Conservation (phyloP, 2,888 invertebrate genomes). For the Eremobia ochroleuca region DNA sequence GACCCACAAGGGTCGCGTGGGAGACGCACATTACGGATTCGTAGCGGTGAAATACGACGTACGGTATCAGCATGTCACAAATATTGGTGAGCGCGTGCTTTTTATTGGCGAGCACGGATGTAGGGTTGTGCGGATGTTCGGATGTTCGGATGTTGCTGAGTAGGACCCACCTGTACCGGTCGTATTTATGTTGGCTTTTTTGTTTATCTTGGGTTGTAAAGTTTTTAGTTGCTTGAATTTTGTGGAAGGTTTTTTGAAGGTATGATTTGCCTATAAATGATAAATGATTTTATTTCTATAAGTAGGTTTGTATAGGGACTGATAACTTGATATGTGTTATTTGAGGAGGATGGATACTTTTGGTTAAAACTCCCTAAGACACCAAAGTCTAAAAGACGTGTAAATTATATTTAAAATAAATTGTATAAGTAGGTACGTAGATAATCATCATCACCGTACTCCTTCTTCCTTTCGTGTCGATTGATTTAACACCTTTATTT, state of each 20-base stretch:
- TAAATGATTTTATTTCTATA: background rate
- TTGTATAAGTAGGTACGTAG: background rate
- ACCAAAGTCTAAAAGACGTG: too few species aligned
- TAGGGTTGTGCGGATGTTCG: constrained; percentile 35
- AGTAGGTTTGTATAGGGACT: background rate
- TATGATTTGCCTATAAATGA: background rate
- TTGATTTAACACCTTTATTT: too few species aligned
- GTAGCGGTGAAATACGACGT: constrained; percentile 80
- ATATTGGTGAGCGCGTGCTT: constrained; percentile 82
- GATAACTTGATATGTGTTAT: background rate
- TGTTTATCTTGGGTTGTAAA: constrained; percentile 46
- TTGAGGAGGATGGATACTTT: background rate
- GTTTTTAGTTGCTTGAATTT: constrained; percentile 15
- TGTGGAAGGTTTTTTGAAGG: background rate
- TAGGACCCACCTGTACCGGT: constrained; percentile 71
- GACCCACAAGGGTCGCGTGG: constrained; percentile 73
- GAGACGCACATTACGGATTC: constrained; percentile 81
- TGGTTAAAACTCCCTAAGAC: background rate
- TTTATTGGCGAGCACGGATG: constrained; percentile 75
- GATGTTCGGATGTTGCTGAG: constrained; percentile 67
- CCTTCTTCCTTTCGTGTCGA: too few species aligned
- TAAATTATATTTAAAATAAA: too few species aligned
- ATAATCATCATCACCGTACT: background rate
- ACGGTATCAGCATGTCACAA: constrained; percentile 82
- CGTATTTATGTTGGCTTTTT: constrained; percentile 67